phyloP scores from a whole-genome alignment of 2,113 vertebrate species.

The Nerophis ophidion region DNA sequence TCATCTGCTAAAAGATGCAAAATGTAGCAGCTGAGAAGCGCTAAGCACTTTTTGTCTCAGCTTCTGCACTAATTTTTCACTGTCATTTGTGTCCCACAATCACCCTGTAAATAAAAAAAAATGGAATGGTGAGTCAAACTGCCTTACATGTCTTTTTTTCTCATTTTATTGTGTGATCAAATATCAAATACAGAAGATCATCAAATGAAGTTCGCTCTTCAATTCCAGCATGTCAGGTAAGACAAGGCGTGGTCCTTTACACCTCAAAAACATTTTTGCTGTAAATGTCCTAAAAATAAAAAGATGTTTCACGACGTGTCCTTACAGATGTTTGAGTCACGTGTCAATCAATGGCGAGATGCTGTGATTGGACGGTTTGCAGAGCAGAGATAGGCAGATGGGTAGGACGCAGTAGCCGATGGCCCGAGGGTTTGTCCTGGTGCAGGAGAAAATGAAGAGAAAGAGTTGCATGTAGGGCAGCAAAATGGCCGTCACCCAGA shows the following conservation, averaged over 20 bases:
- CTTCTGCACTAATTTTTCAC: too few relatives aligned
- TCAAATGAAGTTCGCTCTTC: background rate
- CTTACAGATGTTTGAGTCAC: slow-evolving; percentile 38
- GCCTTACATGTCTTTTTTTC: background rate
- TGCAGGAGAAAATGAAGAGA: slow-evolving; percentile 96
- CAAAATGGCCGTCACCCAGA: slow-evolving; percentile 87
- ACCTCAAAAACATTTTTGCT: background rate
- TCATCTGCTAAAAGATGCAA: slow-evolving; percentile 60
- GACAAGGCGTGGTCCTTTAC: too few relatives aligned
- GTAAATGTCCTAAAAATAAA: slow-evolving; percentile 34
- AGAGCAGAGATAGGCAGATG: slow-evolving; percentile 87
- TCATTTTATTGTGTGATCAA: slow-evolving; percentile 12
- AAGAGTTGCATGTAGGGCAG: slow-evolving; percentile 95
- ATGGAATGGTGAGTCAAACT: too few relatives aligned
- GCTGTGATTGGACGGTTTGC: slow-evolving; percentile 87
- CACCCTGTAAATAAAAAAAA: background rate
- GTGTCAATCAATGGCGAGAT: slow-evolving; percentile 85
- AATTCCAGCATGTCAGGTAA: too few relatives aligned
- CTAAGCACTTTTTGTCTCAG: background rate
- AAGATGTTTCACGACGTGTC: slow-evolving; percentile 25
- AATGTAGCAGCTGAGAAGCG: slow-evolving; percentile 5
- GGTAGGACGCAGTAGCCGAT: slow-evolving; percentile 95
- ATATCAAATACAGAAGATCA: slow-evolving; percentile 13
- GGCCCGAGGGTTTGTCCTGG: slow-evolving; percentile 87
- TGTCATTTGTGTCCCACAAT: too few relatives aligned